These are phyloP conservation scores for Drosophila hydei DNA, from an alignment of 1,140 invertebrate genomes.

Conservation along the genomic window DNA sequence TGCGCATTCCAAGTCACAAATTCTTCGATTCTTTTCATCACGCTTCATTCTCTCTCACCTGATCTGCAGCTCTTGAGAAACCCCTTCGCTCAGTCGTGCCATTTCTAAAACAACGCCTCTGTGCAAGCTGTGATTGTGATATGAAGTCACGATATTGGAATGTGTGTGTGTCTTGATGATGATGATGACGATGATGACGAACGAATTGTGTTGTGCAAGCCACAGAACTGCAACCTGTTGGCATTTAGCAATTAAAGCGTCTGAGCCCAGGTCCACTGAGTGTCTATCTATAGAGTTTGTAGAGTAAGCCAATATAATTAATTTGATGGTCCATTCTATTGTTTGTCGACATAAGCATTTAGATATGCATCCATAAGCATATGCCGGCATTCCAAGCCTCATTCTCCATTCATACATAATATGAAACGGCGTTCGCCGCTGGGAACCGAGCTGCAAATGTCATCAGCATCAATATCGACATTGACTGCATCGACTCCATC, in stretches of 20 bases:
- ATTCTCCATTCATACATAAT: conserved; percentile 33
- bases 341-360: conserved; percentile 48
- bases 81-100: background rate
- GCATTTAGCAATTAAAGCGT: conserved; percentile 50
- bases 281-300: conserved; percentile 11
- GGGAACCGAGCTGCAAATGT: conserved; percentile 22
- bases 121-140: conserved; percentile 36
- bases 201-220: conserved; percentile 40
- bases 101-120: conserved; percentile 9
- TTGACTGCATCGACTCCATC: background rate
- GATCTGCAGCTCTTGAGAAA: background rate
- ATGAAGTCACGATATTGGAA: conserved; percentile 80
- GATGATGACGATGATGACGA: conserved; percentile 59
- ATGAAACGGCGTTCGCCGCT: conserved; percentile 20
- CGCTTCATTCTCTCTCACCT: too few species aligned
- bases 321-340: conserved; percentile 40
- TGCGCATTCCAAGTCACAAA: background rate
- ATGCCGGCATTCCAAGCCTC: background rate
- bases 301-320: conserved; percentile 13
- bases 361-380: conserved; percentile 22
- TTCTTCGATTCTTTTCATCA: too few species aligned
- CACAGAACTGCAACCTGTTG: conserved; percentile 43
- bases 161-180: conserved; percentile 50
- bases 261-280: conserved; percentile 3
- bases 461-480: conserved; percentile 26